These are phyloP conservation scores for Anodontia alba DNA, from an alignment of 2,888 invertebrate species.

Conservation along the genomic window DNA sequence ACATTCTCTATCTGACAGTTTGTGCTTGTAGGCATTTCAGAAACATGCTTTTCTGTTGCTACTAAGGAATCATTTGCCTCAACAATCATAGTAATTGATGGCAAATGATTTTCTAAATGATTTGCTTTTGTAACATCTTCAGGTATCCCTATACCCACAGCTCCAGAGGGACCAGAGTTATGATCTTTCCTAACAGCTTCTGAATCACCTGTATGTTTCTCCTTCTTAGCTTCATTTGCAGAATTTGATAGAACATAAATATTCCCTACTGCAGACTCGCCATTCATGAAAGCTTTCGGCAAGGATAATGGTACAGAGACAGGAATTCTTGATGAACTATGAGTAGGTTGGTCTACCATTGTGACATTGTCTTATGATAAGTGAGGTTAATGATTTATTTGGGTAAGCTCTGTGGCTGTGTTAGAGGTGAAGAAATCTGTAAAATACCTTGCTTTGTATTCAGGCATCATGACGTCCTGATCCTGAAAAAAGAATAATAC, in stretches of 20 bases:
- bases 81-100: no score
- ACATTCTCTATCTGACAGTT: not conserved
- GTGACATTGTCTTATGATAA: not conserved
- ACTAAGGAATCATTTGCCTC: not conserved
- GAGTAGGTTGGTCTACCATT: not conserved
- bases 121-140: no score
- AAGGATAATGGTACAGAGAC: not conserved
- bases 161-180: no score
- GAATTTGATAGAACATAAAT: not conserved
- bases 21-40: not conserved
- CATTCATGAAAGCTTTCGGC: not conserved
- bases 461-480: not conserved
- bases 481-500: not conserved
- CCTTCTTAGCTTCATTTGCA: not conserved
- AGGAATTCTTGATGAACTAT: not conserved
- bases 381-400: not conserved
- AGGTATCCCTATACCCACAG: no score
- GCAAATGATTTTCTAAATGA: no score
- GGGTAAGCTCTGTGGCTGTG: constrained; percentile 10
- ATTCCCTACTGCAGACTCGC: not conserved
- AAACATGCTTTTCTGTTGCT: not conserved
- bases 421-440: not conserved
- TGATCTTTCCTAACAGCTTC: no score
- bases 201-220: not conserved
- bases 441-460: constrained; percentile 16